Evolutionary conservation across 92 coral and sea anemone genomes (phyloP).

Genomic region (Umimayanthus chanpuru): DNA sequence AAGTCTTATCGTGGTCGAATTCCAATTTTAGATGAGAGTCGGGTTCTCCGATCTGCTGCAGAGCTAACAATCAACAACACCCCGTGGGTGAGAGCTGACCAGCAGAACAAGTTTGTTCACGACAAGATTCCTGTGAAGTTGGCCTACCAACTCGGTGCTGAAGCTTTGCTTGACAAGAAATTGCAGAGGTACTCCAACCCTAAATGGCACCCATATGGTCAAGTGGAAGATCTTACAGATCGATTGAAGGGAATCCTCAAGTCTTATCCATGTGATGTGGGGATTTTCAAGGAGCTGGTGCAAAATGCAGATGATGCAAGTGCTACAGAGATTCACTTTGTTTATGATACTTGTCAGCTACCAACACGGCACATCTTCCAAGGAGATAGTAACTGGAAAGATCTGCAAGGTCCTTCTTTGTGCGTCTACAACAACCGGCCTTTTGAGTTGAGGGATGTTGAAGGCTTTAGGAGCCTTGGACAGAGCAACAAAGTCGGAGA

Average conservation of each 20-base stretch:
- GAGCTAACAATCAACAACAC: slow-evolving; percentile 23
- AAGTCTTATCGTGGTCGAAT: neutral
- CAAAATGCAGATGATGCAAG: slow-evolving; percentile 92
- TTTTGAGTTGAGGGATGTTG: slow-evolving; percentile 25
- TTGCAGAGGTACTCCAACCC: slow-evolving; percentile 22
- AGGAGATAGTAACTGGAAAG: slow-evolving; percentile 7
- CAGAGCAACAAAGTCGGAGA: slow-evolving; percentile 36
- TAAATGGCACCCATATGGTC: slow-evolving; percentile 60
- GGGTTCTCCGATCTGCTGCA: neutral
- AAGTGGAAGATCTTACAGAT: slow-evolving; percentile 76
- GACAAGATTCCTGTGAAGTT: slow-evolving; percentile 32
- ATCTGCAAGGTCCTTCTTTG: slow-evolving; percentile 52
- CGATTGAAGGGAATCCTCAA: slow-evolving; percentile 73
- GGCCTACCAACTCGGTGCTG: slow-evolving; percentile 35
- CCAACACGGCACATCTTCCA: slow-evolving; percentile 10
- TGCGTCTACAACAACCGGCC: slow-evolving; percentile 50
- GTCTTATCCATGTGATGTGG: slow-evolving; percentile 78
- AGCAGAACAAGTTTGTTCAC: slow-evolving; percentile 26
- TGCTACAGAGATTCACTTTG: slow-evolving; percentile 82
- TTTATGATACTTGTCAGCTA: slow-evolving; percentile 77
- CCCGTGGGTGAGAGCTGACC: slow-evolving; percentile 6
- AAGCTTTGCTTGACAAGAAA: slow-evolving; percentile 8
- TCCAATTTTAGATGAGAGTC: slow-evolving; percentile 30
- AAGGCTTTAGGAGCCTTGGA: slow-evolving; percentile 47
- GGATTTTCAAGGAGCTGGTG: slow-evolving; percentile 82